Evolutionary conservation across 2,888 invertebrate species (phyloP).

Genomic region (Diabrotica balteata): DNA sequence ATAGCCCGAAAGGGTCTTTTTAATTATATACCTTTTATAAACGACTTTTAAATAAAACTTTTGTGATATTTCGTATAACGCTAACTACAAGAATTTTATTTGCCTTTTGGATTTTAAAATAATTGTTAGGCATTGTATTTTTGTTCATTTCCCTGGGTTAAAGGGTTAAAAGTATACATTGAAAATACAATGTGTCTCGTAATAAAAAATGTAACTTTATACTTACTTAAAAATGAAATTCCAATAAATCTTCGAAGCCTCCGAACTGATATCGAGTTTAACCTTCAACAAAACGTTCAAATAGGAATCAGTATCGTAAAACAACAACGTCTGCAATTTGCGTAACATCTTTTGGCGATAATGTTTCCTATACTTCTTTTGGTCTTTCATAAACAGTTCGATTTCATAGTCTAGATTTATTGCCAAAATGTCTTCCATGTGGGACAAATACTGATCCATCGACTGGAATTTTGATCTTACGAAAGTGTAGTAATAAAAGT

Average conservation of each 20-base stretch:
- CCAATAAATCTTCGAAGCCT: conserved; percentile 43
- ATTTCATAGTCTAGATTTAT: conserved; percentile 42
- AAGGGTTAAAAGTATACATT: too few relatives aligned
- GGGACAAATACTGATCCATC: conserved; percentile 43
- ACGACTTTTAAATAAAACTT: too few relatives aligned
- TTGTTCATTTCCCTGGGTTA: too few relatives aligned
- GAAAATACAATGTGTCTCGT: too few relatives aligned
- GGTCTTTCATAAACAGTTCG: conserved; percentile 36
- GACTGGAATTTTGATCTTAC: conserved; percentile 32
- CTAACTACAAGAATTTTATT: too few relatives aligned
- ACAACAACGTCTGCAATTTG: conserved; percentile 42
- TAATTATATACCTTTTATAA: too few relatives aligned
- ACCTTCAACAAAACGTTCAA: conserved; percentile 49
- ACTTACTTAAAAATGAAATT: conserved; percentile 47
- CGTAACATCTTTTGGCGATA: conserved; percentile 40
- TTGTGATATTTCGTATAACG: too few relatives aligned
- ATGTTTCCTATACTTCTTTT: conserved; percentile 30
- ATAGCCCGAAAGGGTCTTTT: too few relatives aligned
- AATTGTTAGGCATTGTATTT: too few relatives aligned
- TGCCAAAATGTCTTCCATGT: conserved; percentile 48
- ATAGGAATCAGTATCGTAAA: conserved; percentile 43
- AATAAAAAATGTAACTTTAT: too few relatives aligned
- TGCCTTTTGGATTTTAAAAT: too few relatives aligned
- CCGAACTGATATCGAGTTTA: conserved; percentile 34
- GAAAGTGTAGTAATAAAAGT: conserved; percentile 41